Evolutionary conservation across 1,140 invertebrate genomes (phyloP).

Genomic region (Tribolium madens): DNA sequence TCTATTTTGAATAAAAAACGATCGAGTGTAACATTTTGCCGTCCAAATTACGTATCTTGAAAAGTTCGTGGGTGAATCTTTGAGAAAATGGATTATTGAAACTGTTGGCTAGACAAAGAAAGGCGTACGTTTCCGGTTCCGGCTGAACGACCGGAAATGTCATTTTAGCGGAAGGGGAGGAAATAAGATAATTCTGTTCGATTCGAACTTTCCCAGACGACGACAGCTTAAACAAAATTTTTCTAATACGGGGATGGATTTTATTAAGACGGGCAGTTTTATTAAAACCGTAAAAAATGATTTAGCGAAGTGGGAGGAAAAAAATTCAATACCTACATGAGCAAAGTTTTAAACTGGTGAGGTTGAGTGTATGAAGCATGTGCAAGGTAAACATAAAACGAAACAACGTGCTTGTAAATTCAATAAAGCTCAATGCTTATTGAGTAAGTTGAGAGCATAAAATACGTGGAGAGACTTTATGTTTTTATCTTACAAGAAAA

Average conservation of each 20-base stretch:
- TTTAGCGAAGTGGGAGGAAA: background rate
- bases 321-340: background rate
- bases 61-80: slow-evolving; percentile 31
- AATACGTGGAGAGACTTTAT: background rate
- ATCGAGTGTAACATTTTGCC: slow-evolving; percentile 26
- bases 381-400: slow-evolving; percentile 31
- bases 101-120: slow-evolving; percentile 54
- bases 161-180: slow-evolving; percentile 55
- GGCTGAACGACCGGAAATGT: slow-evolving; percentile 56
- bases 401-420: slow-evolving; percentile 44
- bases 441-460: slow-evolving; percentile 37
- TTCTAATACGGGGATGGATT: slow-evolving; percentile 6
- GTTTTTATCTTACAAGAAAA: background rate
- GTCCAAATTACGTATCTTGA: slow-evolving; percentile 21
- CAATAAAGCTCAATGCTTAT: slow-evolving; percentile 45
- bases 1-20: slow-evolving; percentile 38
- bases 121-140: slow-evolving; percentile 53
- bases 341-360: background rate
- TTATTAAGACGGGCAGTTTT: slow-evolving; percentile 35
- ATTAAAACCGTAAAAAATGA: slow-evolving; percentile 34
- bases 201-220: slow-evolving; percentile 46
- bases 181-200: slow-evolving; percentile 56
- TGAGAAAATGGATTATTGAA: slow-evolving; percentile 49
- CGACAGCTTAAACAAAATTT: slow-evolving; percentile 15
- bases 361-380: slow-evolving; percentile 10